Percentiles rank a stretch among this genome's conserved stretches.
phyloP scores from a whole-genome alignment of 1,140 invertebrate species.

The Alviniconcha marisindica region DNA sequence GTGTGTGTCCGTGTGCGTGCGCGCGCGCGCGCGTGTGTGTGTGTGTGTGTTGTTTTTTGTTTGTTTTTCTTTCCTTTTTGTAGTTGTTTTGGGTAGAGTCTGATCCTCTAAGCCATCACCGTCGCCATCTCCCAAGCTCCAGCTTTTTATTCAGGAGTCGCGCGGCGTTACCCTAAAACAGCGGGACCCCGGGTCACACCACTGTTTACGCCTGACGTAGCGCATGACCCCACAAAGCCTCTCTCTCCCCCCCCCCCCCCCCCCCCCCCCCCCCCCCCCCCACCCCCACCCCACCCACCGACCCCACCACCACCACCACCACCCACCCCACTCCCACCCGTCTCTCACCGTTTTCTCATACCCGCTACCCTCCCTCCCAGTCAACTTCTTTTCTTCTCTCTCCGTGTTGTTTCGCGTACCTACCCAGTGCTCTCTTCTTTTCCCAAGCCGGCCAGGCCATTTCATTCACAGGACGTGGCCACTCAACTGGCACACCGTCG shows the following conservation, averaged over 20 bases:
- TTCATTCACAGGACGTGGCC: constrained; percentile 10
- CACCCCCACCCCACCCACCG: not conserved
- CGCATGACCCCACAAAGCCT: not conserved
- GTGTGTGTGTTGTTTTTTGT: too few relatives aligned
- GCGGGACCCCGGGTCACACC: not conserved
- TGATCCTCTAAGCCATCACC: not conserved
- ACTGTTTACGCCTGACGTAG: not conserved
- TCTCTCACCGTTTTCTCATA: not conserved
- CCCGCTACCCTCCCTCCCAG: too few relatives aligned
- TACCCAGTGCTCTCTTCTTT: too few relatives aligned
- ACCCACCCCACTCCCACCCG: not conserved
- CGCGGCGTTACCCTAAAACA: too few relatives aligned
- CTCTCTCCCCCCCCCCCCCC: not conserved
- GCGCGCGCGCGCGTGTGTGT: too few relatives aligned
- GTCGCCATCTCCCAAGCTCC: too few relatives aligned
- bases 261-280: not conserved
- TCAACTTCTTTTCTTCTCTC: not conserved
- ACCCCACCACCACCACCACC: not conserved
- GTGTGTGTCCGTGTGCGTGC: too few relatives aligned
- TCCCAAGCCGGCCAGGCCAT: not conserved
- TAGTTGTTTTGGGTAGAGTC: not conserved
- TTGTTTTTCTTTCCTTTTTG: too few relatives aligned
- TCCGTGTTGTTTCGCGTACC: too few relatives aligned
- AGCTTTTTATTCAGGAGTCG: too few relatives aligned
- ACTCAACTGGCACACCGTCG: not conserved